Evolutionary conservation across 2,888 invertebrate species (phyloP), one percentile per base, ranked within the genome.

Genomic region (Notodonta ziczac): DNA sequence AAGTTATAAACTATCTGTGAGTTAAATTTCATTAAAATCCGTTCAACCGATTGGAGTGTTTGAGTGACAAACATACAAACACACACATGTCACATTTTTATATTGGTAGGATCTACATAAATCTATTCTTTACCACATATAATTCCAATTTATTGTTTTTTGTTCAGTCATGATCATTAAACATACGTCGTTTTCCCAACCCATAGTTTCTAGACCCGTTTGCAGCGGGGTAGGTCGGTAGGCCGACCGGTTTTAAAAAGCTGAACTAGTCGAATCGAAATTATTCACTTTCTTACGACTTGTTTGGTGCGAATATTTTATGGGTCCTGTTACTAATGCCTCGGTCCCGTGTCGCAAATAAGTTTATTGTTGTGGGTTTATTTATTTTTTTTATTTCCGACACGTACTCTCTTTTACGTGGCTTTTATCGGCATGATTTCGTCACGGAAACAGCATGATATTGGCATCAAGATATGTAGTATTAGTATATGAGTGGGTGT

Each of bases 161-260:
- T 42, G 42, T 10, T 10, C 10, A 9, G 10, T 10, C 46, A 66
- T 69, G 62, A 63, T 58, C 24, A 24, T 24, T 24, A 24, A 58
- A 32, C 70, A 65, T 64, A 24, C 24, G 53, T 70, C 32, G 66
- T 70, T 60, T 72, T 68, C 76, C 64, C 76, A 73, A 68, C 61
- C 65, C 73, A 76, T 74, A 75, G 77, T 79, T 77, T 77, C 74
- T 80, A 80, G 76, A 81, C 80, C 77, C 67, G 81, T 78, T 78
- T 66, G 66, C 62, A 62, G 67, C 65, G 62, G 58, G 65, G 70
- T 66, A 61, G 63, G 60, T 62, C 61, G 78, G 70, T 66, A 61
- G 63, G 60, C 63, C 60, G 78, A 84, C 84, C 82, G 84, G 84
- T 84, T 83, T 69, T 60, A 58, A 64, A 65, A 73, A 74, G 74